Conservation (phyloP, 2,888 invertebrate genomes). For the Myopa testacea region DNA sequence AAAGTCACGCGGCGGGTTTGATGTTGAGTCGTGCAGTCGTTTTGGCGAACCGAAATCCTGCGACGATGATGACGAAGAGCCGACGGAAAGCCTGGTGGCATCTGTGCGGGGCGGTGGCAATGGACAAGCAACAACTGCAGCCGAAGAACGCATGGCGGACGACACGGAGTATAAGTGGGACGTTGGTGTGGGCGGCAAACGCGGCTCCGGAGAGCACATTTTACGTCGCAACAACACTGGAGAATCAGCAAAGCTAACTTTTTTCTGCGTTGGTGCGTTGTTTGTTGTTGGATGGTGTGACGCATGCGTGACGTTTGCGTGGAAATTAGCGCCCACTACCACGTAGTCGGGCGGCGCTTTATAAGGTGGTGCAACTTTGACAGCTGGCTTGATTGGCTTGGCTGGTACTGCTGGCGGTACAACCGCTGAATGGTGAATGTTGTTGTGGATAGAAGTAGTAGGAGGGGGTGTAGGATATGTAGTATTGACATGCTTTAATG, state of each 20-base stretch:
- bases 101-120: conserved; percentile 83
- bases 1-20: conserved; percentile 84
- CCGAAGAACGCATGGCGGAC: conserved; percentile 49
- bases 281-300: conserved; percentile 1
- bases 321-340: conserved; percentile 44
- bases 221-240: conserved; percentile 68
- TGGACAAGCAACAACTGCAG: conserved; percentile 67
- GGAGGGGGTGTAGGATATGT: conserved; percentile 11
- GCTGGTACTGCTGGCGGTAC: conserved; percentile 59
- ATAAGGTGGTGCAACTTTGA: conserved; percentile 66
- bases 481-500: background rate
- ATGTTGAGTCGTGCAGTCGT: conserved; percentile 78
- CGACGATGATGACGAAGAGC: conserved; percentile 56
- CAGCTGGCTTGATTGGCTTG: conserved; percentile 62
- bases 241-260: conserved; percentile 68
- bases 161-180: conserved; percentile 45
- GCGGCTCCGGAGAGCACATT: conserved; percentile 68
- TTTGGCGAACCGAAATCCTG: conserved; percentile 77
- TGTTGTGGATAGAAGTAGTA: background rate
- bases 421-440: conserved; percentile 38
- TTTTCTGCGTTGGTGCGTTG: conserved; percentile 55
- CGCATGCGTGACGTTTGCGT: conserved; percentile 42
- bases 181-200: conserved; percentile 50
- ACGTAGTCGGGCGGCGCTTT: conserved; percentile 68
- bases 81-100: conserved; percentile 77